These are phyloP conservation scores for Trypoxylon attenuatum DNA, from an alignment of 2,888 invertebrate genomes.

Conservation along the genomic window DNA sequence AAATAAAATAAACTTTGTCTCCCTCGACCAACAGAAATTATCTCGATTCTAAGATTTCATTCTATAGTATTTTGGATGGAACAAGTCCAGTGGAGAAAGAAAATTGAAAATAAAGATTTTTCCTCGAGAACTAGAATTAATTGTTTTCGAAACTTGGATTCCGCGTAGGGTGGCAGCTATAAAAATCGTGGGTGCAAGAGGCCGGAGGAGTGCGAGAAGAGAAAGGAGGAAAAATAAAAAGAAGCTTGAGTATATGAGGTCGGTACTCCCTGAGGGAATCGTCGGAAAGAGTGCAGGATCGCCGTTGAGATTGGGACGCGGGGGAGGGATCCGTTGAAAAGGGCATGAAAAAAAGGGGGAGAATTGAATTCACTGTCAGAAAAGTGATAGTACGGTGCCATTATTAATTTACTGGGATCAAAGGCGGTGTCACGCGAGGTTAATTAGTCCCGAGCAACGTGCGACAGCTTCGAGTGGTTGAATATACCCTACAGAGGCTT, in stretches of 20 bases:
- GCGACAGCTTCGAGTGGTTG: conserved; percentile 21
- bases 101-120: no score
- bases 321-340: background rate
- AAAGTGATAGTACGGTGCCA: conserved; percentile 17
- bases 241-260: background rate
- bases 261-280: conserved; percentile 1
- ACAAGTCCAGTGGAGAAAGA: no score
- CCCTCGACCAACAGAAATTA: no score
- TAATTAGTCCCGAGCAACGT: conserved; percentile 51
- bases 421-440: conserved; percentile 46
- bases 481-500: conserved; percentile 27
- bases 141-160: no score
- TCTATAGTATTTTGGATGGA: no score
- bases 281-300: conserved; percentile 16
- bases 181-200: background rate
- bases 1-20: no score
- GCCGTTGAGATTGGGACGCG: background rate
- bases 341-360: background rate
- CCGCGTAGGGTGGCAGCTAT: no score
- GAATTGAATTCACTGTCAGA: conserved; percentile 40
- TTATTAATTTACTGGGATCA: conserved; percentile 60
- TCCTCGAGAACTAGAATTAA: no score
- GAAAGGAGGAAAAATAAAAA: conserved; percentile 25
- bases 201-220: background rate
- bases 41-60: no score